These are phyloP conservation scores for Ferrisia virgata DNA, from an alignment of 2,888 invertebrate genomes.

Conservation along the genomic window DNA sequence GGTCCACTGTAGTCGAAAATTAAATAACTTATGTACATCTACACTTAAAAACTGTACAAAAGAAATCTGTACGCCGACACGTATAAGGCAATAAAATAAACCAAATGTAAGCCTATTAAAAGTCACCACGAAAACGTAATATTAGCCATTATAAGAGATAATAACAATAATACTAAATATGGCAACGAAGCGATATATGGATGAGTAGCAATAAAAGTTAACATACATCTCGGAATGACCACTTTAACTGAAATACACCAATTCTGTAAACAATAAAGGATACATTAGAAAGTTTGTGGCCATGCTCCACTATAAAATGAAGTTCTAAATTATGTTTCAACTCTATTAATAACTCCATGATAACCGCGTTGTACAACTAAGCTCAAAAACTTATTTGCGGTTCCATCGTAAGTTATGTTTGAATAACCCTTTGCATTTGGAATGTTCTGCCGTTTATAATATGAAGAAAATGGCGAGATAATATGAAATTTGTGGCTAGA, in stretches of 20 bases:
- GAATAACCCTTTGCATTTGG: not conserved
- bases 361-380: not conserved
- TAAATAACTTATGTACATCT: not conserved
- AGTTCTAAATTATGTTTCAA: conserved; percentile 23
- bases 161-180: conserved; percentile 31
- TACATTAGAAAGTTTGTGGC: conserved; percentile 29
- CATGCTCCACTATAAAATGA: not conserved
- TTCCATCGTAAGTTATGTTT: conserved; percentile 10
- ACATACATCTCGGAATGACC: conserved; percentile 18
- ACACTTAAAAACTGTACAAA: not conserved
- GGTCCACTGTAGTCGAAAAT: not conserved
- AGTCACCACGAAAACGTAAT: conserved; percentile 22
- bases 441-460: conserved; percentile 18
- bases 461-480: conserved; percentile 12
- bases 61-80: not conserved
- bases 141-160: conserved; percentile 25
- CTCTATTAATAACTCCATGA: conserved; percentile 15
- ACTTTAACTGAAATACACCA: conserved; percentile 32
- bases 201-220: conserved; percentile 23
- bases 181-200: not conserved
- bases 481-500: conserved; percentile 1
- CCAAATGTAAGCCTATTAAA: conserved; percentile 19
- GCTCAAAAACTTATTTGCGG: conserved; percentile 27
- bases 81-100: not conserved
- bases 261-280: conserved; percentile 31